Conservation (phyloP, 30 jellyfish, hydroid and myxozoan genomes). For the Chironex yamaguchii region DNA sequence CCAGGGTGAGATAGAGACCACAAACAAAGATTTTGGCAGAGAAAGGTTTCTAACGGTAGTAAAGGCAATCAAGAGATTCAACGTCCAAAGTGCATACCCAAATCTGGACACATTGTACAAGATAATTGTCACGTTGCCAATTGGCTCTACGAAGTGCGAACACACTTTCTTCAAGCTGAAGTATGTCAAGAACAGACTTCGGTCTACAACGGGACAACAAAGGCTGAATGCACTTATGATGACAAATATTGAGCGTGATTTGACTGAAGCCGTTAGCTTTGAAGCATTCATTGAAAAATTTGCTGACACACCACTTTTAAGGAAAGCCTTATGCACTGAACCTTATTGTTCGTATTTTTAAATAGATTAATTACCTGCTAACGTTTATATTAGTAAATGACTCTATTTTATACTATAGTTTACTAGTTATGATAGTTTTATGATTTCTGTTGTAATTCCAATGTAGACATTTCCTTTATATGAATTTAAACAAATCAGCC, state of each 20-base stretch:
- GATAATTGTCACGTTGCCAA: slow-evolving; percentile 3
- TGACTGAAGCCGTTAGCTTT: background rate
- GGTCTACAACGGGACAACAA: slow-evolving; percentile 5
- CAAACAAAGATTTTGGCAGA: background rate
- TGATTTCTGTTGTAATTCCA: too few relatives aligned
- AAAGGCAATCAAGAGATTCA: background rate
- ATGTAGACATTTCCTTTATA: too few relatives aligned
- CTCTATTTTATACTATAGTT: too few relatives aligned
- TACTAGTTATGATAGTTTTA: too few relatives aligned
- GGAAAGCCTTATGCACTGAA: too few relatives aligned
- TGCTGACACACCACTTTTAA: background rate
- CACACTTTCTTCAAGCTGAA: background rate
- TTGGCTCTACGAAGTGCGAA: slow-evolving; percentile 1
- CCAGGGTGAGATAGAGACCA: background rate
- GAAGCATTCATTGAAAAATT: background rate
- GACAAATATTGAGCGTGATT: background rate
- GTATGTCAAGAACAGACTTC: background rate
- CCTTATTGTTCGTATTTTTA: too few relatives aligned
- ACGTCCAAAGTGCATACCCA: slow-evolving; percentile 2
- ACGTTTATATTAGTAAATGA: too few relatives aligned
- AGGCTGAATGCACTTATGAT: background rate
- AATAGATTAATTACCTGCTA: too few relatives aligned
- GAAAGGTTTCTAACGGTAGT: background rate
- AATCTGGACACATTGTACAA: background rate
- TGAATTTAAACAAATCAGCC: too few relatives aligned